Conservation (phyloP, 2,113 vertebrate species). For the Tiliqua scincoides region DNA sequence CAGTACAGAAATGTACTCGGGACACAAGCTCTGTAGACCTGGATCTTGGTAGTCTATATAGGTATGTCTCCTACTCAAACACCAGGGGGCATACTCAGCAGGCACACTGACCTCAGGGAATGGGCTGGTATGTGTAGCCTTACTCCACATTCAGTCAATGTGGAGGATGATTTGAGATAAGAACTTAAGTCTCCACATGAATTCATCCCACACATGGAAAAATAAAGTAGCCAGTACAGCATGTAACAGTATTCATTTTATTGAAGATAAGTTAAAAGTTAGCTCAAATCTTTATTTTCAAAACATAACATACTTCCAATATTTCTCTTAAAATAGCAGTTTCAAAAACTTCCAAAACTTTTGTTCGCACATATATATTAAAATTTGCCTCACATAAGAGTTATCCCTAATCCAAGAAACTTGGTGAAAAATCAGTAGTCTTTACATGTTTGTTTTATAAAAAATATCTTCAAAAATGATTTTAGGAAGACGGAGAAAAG, state of each 20-base stretch:
- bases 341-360: constrained; percentile 11
- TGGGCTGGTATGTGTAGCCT: too few species aligned
- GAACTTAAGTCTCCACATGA: background rate
- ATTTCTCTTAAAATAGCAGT: constrained; percentile 20
- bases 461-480: background rate
- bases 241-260: constrained; percentile 56
- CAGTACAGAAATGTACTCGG: too few species aligned
- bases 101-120: too few species aligned
- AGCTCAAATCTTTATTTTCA: background rate
- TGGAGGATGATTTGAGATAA: too few species aligned
- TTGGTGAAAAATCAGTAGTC: constrained; percentile 35
- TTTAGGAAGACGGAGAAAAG: background rate
- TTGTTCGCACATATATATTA: constrained; percentile 67
- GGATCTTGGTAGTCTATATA: too few species aligned
- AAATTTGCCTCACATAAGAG: constrained; percentile 41
- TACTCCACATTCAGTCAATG: too few species aligned
- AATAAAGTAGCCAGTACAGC: background rate
- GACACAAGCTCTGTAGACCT: too few species aligned
- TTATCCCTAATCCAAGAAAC: constrained; percentile 20
- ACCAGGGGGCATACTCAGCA: too few species aligned
- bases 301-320: background rate
- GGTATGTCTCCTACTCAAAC: too few species aligned
- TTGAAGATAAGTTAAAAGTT: constrained; percentile 54
- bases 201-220: background rate
- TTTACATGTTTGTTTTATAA: background rate